These are phyloP conservation scores for Eutolmus rufibarbis DNA, from an alignment of 2,888 invertebrate genomes.

Conservation along the genomic window DNA sequence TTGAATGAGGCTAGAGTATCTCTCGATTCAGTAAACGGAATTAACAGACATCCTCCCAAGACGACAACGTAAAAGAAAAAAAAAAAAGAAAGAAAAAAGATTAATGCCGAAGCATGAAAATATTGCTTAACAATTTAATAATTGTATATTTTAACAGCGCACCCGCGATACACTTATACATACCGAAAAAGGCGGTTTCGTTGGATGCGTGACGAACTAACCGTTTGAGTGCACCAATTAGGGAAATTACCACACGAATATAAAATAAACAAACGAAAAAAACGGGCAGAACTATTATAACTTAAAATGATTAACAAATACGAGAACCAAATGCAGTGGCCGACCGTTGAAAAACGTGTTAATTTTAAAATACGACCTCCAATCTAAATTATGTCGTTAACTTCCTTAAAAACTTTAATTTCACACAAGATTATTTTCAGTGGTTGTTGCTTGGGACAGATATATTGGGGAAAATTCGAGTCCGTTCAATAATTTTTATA, in stretches of 20 bases:
- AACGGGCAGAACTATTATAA: not conserved
- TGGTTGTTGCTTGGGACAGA: not conserved
- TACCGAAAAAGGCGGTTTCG: constrained; percentile 19
- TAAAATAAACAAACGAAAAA: not conserved
- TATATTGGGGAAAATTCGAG: not conserved
- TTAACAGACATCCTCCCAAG: not conserved
- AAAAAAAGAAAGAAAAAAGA: not conserved
- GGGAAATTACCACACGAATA: not conserved
- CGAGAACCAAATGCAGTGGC: not conserved
- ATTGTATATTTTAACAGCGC: constrained; percentile 2
- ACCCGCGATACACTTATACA: not conserved
- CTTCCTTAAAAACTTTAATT: not conserved
- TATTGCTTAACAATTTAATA: not conserved
- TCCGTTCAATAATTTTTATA: not conserved
- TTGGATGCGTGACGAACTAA: not conserved
- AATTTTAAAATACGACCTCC: constrained; percentile 13
- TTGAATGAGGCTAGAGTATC: not conserved
- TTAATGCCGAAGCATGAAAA: not conserved
- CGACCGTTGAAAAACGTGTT: constrained; percentile 16
- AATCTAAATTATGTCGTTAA: constrained; percentile 1
- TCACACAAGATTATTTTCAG: not conserved
- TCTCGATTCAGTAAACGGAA: not conserved
- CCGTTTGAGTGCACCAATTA: not conserved
- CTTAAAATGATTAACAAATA: not conserved
- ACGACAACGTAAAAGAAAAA: constrained; percentile 3